Evolutionary conservation across 2,113 vertebrate species (phyloP).

Genomic region (Cairina moschata): DNA sequence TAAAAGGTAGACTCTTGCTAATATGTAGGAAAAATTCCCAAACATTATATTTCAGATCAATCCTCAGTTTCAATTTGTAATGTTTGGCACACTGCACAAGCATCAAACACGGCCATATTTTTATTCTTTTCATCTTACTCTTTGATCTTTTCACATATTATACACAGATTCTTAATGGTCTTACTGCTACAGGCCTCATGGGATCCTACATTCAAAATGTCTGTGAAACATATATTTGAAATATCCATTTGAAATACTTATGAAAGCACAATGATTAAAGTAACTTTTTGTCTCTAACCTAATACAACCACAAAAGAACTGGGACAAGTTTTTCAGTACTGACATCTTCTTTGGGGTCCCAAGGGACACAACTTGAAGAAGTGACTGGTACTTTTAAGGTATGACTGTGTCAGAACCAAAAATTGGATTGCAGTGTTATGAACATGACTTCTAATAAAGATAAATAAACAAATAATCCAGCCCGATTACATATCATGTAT

Average conservation of each 20-base stretch:
- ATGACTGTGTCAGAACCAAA: background rate
- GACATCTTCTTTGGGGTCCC: background rate
- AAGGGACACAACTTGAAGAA: background rate
- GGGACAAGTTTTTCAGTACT: background rate
- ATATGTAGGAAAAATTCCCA: background rate
- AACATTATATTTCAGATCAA: background rate
- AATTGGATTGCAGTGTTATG: background rate
- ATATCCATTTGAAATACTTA: background rate
- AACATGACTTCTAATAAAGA: background rate
- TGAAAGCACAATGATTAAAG: background rate
- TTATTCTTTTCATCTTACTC: conserved; percentile 41
- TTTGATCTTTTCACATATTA: conserved; percentile 33
- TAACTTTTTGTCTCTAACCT: background rate
- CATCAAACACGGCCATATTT: background rate
- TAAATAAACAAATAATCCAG: background rate
- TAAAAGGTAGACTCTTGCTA: background rate
- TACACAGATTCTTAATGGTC: background rate
- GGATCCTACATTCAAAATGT: background rate
- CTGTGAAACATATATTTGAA: background rate
- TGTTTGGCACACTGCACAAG: background rate
- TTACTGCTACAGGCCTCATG: background rate
- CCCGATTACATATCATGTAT: background rate
- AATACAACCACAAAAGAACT: background rate
- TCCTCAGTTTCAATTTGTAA: conserved; percentile 7
- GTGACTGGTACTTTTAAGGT: background rate